These are phyloP conservation scores for Pemphredon lugubris DNA, from an alignment of 2,888 invertebrate species.

Conservation along the genomic window DNA sequence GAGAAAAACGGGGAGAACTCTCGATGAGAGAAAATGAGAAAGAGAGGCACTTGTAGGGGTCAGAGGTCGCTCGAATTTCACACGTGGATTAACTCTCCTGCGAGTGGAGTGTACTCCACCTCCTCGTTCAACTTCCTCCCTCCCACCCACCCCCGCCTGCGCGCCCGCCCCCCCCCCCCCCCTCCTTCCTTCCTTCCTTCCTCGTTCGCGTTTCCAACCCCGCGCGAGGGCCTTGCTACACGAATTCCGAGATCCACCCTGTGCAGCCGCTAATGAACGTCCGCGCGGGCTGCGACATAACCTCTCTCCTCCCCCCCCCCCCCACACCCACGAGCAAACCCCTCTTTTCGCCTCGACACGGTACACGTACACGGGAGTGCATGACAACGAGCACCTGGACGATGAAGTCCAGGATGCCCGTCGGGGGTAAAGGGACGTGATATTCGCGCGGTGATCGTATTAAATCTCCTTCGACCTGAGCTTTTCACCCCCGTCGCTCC, in stretches of 20 bases:
- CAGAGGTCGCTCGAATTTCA: constrained; percentile 75
- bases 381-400: constrained; percentile 72
- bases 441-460: constrained; percentile 72
- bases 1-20: constrained; percentile 30
- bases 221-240: constrained; percentile 61
- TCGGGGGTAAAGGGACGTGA: constrained; percentile 50
- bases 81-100: constrained; percentile 76
- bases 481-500: constrained; percentile 44
- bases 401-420: constrained; percentile 57
- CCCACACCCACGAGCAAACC: constrained; percentile 1
- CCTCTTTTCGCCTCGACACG: constrained; percentile 27
- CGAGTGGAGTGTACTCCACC: constrained; percentile 68
- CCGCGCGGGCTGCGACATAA: constrained; percentile 69
- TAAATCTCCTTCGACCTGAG: constrained; percentile 73
- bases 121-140: constrained; percentile 54
- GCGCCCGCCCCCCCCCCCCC: constrained; percentile 30
- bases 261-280: constrained; percentile 75
- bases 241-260: constrained; percentile 74
- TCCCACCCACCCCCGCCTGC: constrained; percentile 45
- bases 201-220: constrained; percentile 20
- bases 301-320: constrained; percentile 11
- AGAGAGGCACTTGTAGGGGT: constrained; percentile 63
- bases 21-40: constrained; percentile 55
- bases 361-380: constrained; percentile 62
- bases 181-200: constrained; percentile 52